These are phyloP conservation scores for Ditylenchus dipsaci DNA, from an alignment of 1,140 invertebrate species.

Conservation along the genomic window DNA sequence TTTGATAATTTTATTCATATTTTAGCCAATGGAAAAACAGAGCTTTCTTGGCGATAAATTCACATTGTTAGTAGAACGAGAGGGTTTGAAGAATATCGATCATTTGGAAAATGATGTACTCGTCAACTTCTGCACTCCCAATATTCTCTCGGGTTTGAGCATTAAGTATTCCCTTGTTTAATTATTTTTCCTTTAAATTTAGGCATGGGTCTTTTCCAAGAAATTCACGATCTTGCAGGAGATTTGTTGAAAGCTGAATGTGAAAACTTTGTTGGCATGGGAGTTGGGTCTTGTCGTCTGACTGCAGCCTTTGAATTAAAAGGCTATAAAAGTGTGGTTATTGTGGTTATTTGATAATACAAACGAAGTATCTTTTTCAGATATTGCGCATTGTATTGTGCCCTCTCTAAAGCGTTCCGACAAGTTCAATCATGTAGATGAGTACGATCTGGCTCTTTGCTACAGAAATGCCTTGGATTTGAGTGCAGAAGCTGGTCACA, in stretches of 20 bases:
- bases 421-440: constrained; percentile 16
- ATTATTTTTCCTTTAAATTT: constrained; percentile 9
- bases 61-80: not conserved
- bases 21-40: not conserved
- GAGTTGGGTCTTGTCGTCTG: constrained; percentile 20
- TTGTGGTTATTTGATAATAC: not conserved
- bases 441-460: constrained; percentile 20
- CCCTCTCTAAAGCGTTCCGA: constrained; percentile 4
- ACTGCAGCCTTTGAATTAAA: constrained; percentile 19
- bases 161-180: not conserved
- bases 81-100: not conserved
- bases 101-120: constrained; percentile 10
- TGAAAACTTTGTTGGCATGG: constrained; percentile 9
- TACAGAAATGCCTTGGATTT: constrained; percentile 26
- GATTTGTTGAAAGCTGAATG: constrained; percentile 13
- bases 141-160: constrained; percentile 23
- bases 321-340: constrained; percentile 21
- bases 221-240: constrained; percentile 21
- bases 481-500: not conserved
- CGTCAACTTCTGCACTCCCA: constrained; percentile 24
- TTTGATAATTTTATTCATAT: too few relatives aligned
- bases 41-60: not conserved
- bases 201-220: constrained; percentile 17
- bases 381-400: constrained; percentile 29
- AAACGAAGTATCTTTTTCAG: constrained; percentile 7